Evolutionary conservation across 2,888 invertebrate genomes (phyloP).

Genomic region (Nesidiocoris tenuis): DNA sequence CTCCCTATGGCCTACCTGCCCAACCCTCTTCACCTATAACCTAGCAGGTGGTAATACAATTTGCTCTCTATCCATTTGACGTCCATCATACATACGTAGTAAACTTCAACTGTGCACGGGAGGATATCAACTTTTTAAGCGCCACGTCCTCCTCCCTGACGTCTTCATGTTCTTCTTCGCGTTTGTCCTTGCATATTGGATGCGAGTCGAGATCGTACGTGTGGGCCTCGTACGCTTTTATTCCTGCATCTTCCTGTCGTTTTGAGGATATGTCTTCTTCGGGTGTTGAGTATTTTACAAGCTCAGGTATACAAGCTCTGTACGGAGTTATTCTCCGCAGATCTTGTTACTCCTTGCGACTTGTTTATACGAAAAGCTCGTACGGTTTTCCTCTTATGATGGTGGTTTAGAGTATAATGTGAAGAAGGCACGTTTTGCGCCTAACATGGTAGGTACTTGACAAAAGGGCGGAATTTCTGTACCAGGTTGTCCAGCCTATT

Average conservation of each 20-base stretch:
- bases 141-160: neutral
- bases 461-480: too few species aligned
- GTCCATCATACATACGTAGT: constrained; percentile 41
- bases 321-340: neutral
- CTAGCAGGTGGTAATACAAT: constrained; percentile 39
- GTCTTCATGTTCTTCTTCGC: neutral
- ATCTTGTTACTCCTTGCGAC: too few species aligned
- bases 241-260: constrained; percentile 10
- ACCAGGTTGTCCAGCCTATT: too few species aligned
- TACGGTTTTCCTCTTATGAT: too few species aligned
- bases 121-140: constrained; percentile 36
- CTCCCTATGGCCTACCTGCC: neutral
- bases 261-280: neutral
- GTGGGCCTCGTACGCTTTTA: constrained; percentile 1
- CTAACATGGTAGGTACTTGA: too few species aligned
- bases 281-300: neutral
- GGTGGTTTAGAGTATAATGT: too few species aligned
- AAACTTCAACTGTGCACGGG: constrained; percentile 6
- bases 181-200: constrained; percentile 9
- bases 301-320: too few species aligned
- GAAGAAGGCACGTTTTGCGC: too few species aligned
- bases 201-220: neutral
- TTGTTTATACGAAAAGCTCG: too few species aligned
- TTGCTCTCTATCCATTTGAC: constrained; percentile 43
- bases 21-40: neutral